Base-by-base conservation (phyloP, 2,888 invertebrate genomes). In the Cryptocephalus primarius region DNA sequence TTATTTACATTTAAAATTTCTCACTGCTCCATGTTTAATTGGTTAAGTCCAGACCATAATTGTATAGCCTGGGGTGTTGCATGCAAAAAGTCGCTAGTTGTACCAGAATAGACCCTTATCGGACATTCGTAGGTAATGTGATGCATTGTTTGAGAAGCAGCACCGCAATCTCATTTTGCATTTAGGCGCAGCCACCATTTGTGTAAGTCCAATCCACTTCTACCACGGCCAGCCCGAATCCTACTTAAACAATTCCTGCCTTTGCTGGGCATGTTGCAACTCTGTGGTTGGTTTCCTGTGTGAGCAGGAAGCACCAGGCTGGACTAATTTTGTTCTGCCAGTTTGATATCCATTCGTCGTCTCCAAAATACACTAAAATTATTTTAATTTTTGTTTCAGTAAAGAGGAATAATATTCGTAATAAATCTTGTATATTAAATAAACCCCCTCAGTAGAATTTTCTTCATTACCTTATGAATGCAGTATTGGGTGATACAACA, bases 121-220 rank as follows among this genome's bases (percentile, higher is more conserved):
- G 42, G 42, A 43, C 43, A 43, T 36, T 43, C 43, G 33, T 43
- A 44, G 32, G 40, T 44, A 44, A 44, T 44, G 40, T 44, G 45
- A 14, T 44, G 40, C 32, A 44, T 44, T 44, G 45, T 44, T 40
- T 44, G 45, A 4, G 40, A 44, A 42, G 40, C 45, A 11, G 40
- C 45, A 8, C 44, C 44, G 36, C 44, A 44, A 44, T 44, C 40
- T 11, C 45, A 44, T 44, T 44, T 40, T 44, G 45, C 40, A 31
- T 40, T 40, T 44, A 31, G 13, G 14, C 45, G 22, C 45, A 44
- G 39, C 45, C 45, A 39, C 40, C 45, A 44, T 12, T 44, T 44
- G 40, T 32, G n/a, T 9, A 44, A 8, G 40, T 11, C 45, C 40
- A 32, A 44, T 32, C 39, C 39, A 39, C 11, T 8, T 39, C 39